Evolutionary conservation across 2,888 invertebrate genomes (phyloP).

Genomic region (Pherbina coryleti): DNA sequence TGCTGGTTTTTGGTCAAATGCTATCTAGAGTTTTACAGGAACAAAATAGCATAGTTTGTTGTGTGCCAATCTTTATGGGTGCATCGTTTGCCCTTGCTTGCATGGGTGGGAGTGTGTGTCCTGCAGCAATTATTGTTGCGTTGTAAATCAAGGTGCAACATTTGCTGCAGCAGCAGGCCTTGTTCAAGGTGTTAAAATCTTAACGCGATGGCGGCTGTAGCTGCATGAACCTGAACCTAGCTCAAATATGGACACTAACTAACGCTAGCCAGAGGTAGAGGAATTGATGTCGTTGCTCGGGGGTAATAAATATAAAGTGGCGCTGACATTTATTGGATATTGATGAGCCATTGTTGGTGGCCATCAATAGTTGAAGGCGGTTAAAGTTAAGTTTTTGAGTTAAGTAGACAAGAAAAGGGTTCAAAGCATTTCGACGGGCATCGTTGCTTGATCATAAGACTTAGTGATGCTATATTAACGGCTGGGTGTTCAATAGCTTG

Average conservation of each 20-base stretch:
- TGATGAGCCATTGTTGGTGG: not conserved
- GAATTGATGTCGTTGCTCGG: not conserved
- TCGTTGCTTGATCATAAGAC: no score
- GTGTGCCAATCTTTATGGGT: not conserved
- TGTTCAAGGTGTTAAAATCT: conserved; percentile 25
- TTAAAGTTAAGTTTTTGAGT: no score
- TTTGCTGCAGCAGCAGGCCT: not conserved
- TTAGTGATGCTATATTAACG: no score
- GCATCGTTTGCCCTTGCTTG: not conserved
- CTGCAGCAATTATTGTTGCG: conserved; percentile 12
- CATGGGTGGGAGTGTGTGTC: not conserved
- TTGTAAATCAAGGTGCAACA: conserved; percentile 39
- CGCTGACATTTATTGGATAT: not conserved
- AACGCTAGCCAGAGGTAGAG: not conserved
- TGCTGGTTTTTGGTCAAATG: no score
- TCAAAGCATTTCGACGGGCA: no score
- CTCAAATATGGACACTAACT: not conserved
- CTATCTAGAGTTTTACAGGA: no score
- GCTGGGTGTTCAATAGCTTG: no score
- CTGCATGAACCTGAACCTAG: not conserved
- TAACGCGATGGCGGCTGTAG: not conserved
- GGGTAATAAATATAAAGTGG: not conserved
- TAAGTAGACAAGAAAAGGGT: no score
- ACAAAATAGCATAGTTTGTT: not conserved
- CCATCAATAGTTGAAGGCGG: no score